Evolutionary conservation across 2,888 invertebrate species (phyloP).

Genomic region (Eilema griseolum): DNA sequence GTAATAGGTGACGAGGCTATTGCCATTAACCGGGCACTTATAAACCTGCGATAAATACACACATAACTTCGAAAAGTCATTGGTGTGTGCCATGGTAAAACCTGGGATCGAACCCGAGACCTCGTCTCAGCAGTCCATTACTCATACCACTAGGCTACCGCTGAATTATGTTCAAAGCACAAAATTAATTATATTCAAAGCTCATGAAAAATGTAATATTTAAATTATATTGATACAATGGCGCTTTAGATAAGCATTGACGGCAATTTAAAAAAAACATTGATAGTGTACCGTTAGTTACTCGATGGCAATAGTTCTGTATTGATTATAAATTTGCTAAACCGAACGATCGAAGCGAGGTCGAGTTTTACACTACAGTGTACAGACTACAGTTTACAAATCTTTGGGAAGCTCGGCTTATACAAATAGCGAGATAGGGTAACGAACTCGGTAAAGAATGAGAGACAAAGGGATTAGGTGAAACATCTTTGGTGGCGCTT

Average conservation of each 20-base stretch:
- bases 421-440: neutral
- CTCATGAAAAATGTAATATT: neutral
- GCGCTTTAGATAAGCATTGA: neutral
- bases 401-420: slow-evolving; percentile 1
- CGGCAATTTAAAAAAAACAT: neutral
- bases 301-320: neutral
- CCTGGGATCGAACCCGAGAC: too few relatives aligned
- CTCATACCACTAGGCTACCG: too few relatives aligned
- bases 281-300: neutral
- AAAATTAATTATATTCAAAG: neutral
- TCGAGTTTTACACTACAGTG: neutral
- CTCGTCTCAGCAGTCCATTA: too few relatives aligned
- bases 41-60: too few relatives aligned
- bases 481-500: too few relatives aligned
- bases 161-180: too few relatives aligned
- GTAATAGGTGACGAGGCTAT: too few relatives aligned
- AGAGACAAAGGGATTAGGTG: neutral
- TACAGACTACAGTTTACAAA: neutral
- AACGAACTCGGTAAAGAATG: neutral
- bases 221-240: neutral
- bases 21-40: too few relatives aligned
- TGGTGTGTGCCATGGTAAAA: too few relatives aligned
- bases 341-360: neutral
- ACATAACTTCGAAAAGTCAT: too few relatives aligned
- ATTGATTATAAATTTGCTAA: neutral